Evolutionary conservation across 2,797 vertebrate species (phyloP).

Genomic region (Microctenopoma stevenorrisi): DNA sequence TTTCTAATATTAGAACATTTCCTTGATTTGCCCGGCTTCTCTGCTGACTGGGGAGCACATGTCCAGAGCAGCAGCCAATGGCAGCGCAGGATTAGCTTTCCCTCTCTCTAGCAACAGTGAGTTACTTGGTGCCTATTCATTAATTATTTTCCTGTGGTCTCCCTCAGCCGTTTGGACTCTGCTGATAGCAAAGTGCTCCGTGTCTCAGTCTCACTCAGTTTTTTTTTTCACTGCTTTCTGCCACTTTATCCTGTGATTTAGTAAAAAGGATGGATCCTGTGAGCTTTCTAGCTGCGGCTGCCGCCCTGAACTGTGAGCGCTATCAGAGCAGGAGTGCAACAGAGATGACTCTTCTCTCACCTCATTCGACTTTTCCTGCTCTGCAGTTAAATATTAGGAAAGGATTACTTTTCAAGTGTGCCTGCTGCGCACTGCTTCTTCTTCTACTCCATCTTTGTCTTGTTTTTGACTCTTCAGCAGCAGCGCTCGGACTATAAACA

Average conservation of each 20-base stretch:
- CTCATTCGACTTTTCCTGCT: constrained; percentile 65
- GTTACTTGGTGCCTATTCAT: constrained; percentile 84
- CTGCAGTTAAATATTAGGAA: constrained; percentile 45
- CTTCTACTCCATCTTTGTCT: constrained; percentile 23
- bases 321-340: constrained; percentile 49
- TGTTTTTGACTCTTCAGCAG: constrained; percentile 40
- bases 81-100: constrained; percentile 76
- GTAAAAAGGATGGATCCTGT: constrained; percentile 61
- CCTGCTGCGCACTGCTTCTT: constrained; percentile 14
- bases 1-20: constrained; percentile 90
- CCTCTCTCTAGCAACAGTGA: constrained; percentile 87
- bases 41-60: constrained; percentile 84
- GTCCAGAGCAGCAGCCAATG: constrained; percentile 80
- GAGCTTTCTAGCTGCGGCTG: constrained; percentile 48
- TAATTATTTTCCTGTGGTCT: constrained; percentile 83
- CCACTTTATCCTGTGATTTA: constrained; percentile 56
- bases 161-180: constrained; percentile 74
- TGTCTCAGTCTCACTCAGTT: constrained; percentile 45
- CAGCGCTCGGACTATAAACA: constrained; percentile 60
- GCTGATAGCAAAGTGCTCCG: constrained; percentile 74
- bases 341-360: constrained; percentile 60
- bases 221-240: constrained; percentile 39
- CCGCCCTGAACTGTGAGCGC: constrained; percentile 56
- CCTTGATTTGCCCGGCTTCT: constrained; percentile 86
- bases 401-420: constrained; percentile 37